Percentiles rank a stretch among this genome's conserved stretches.
Conservation (phyloP, 2,113 vertebrate species). For the Archocentrus centrarchus region DNA sequence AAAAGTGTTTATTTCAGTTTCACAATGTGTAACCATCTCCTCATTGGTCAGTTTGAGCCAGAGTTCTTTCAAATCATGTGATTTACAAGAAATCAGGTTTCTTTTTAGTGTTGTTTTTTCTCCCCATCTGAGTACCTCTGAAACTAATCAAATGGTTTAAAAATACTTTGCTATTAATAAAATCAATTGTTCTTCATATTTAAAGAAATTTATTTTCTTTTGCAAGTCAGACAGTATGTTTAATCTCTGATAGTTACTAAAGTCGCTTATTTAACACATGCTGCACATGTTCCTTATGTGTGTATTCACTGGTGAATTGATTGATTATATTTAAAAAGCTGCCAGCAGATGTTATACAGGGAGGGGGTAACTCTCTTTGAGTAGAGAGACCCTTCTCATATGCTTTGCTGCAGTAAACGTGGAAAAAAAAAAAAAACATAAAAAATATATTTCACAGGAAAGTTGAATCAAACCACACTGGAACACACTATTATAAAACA, state of each 20-base stretch:
- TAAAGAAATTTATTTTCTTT: no score
- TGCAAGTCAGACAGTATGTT: neutral
- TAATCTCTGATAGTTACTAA: no score
- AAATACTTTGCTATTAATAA: no score
- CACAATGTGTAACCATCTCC: constrained; percentile 12
- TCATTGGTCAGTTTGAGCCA: constrained; percentile 39
- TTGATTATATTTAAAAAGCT: no score
- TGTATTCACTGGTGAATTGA: no score
- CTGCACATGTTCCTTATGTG: no score
- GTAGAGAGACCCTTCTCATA: constrained; percentile 78
- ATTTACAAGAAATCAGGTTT: constrained; percentile 70
- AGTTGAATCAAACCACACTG: constrained; percentile 61
- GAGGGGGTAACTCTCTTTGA: constrained; percentile 36
- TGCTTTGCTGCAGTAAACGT: constrained; percentile 21
- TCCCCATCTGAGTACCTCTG: neutral
- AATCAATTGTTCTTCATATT: no score
- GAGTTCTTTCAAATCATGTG: constrained; percentile 73
- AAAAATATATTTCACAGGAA: constrained; percentile 63
- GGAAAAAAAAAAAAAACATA: constrained; percentile 29
- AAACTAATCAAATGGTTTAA: neutral
- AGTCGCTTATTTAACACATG: no score
- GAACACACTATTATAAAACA: constrained; percentile 44
- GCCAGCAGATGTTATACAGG: constrained; percentile 50
- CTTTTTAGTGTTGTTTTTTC: neutral
- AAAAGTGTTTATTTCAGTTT: constrained; percentile 39